A percentile compares a stretch with the other conserved stretches of the same genome.
phyloP scores from a whole-genome alignment of 2,113 vertebrate species.

The Mormyrus lacerda region DNA sequence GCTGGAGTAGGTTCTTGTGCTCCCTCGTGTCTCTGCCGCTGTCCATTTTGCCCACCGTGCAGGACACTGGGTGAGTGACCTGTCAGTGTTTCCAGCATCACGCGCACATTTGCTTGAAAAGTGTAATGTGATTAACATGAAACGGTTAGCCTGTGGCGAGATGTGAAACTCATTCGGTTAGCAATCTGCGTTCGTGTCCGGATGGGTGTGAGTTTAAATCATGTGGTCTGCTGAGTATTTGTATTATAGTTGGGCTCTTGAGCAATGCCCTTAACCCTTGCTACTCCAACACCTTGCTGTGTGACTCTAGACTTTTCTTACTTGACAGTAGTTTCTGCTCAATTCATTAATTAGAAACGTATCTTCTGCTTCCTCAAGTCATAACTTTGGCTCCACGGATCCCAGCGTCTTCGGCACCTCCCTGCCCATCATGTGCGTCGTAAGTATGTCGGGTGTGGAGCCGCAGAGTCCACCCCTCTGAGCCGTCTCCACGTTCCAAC shows the following conservation, averaged over 20 bases:
- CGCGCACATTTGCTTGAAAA: background rate
- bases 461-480: too few species aligned
- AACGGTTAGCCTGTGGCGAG: background rate
- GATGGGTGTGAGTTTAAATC: background rate
- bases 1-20: conserved; percentile 75
- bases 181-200: background rate
- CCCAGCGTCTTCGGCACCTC: conserved; percentile 76
- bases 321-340: background rate
- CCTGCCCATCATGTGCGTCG: conserved; percentile 82
- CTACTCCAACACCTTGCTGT: background rate
- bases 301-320: background rate
- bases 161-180: background rate
- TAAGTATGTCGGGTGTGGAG: conserved; percentile 54
- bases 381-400: conserved; percentile 75
- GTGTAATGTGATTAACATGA: background rate
- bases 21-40: conserved; percentile 76
- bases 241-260: background rate
- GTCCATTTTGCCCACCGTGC: conserved; percentile 78
- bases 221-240: background rate
- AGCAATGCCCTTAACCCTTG: background rate
- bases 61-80: conserved; percentile 76
- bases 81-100: background rate
- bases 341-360: background rate
- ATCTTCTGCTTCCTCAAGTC: conserved; percentile 53
- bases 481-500: background rate